A percentile compares a stretch with the other conserved stretches of the same genome.
These are phyloP conservation scores for Pachypsylla venusta DNA, from an alignment of 1,140 invertebrate genomes.

Conservation along the genomic window DNA sequence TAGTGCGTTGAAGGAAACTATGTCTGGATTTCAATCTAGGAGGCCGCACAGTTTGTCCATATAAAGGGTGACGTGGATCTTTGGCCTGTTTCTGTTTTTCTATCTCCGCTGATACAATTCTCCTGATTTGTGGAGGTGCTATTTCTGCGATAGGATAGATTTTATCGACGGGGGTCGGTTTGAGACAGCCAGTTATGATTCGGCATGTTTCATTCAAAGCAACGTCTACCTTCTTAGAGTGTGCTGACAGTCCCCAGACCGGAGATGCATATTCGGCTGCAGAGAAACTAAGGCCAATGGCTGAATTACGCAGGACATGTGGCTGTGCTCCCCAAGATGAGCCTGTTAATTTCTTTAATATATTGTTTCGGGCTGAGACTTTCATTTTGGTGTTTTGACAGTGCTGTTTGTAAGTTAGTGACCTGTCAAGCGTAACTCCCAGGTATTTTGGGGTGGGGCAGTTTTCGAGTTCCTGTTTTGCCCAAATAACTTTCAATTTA, in stretches of 20 bases:
- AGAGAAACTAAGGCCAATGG: neutral
- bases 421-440: conserved; percentile 10
- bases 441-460: conserved; percentile 11
- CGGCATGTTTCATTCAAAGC: neutral
- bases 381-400: conserved; percentile 3
- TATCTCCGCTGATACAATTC: neutral
- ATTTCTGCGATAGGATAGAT: conserved; percentile 1
- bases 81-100: neutral
- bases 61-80: neutral
- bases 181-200: conserved; percentile 12
- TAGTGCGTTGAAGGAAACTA: too few species aligned
- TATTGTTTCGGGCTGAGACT: conserved; percentile 7
- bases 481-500: conserved; percentile 10
- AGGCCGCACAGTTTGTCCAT: neutral
- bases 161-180: neutral
- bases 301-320: conserved; percentile 1
- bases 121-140: conserved; percentile 2
- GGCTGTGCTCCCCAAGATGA: conserved; percentile 8
- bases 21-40: conserved; percentile 8
- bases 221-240: conserved; percentile 12
- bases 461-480: conserved; percentile 9
- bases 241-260: conserved; percentile 9
- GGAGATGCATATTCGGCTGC: conserved; percentile 10
- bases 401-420: conserved; percentile 12
- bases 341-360: conserved; percentile 6